phyloP scores from a whole-genome alignment of 2,888 invertebrate species.

The Colostygia pectinataria region DNA sequence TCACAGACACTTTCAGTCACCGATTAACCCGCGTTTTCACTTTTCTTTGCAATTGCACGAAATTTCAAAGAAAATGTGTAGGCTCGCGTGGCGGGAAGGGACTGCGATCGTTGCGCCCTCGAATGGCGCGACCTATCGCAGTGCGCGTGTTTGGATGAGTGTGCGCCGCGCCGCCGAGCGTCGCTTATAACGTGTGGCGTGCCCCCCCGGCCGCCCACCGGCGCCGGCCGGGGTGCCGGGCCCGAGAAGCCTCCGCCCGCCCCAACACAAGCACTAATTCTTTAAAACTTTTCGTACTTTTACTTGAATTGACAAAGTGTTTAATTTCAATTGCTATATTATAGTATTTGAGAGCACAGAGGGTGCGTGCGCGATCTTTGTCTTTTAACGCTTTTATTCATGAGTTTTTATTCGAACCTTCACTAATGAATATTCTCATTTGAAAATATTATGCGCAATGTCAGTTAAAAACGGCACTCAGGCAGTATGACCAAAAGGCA shows the following conservation, averaged over 20 bases:
- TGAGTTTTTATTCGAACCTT: no score
- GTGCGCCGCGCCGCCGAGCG: slow-evolving; percentile 60
- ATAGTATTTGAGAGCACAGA: no score
- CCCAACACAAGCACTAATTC: slow-evolving; percentile 39
- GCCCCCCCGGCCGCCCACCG: slow-evolving; percentile 44
- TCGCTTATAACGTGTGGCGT: slow-evolving; percentile 54
- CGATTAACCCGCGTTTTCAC: slow-evolving; percentile 68
- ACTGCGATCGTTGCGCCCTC: slow-evolving; percentile 77
- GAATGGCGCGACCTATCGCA: slow-evolving; percentile 78
- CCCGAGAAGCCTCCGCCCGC: slow-evolving; percentile 54
- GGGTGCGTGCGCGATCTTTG: no score
- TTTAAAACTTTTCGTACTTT: slow-evolving; percentile 44
- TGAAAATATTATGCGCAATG: no score
- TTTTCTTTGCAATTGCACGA: slow-evolving; percentile 80
- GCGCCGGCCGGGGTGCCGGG: slow-evolving; percentile 39
- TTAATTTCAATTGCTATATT: no score
- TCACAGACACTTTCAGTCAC: slow-evolving; percentile 76
- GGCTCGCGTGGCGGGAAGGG: slow-evolving; percentile 57
- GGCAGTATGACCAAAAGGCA: no score
- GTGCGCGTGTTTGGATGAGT: slow-evolving; percentile 70
- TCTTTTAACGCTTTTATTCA: no score
- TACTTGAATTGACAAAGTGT: neutral
- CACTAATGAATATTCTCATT: no score
- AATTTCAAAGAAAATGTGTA: slow-evolving; percentile 80
- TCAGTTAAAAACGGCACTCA: no score